Evolutionary conservation across 2,888 invertebrate genomes (phyloP).

Genomic region (Lacanobia wlatinum): DNA sequence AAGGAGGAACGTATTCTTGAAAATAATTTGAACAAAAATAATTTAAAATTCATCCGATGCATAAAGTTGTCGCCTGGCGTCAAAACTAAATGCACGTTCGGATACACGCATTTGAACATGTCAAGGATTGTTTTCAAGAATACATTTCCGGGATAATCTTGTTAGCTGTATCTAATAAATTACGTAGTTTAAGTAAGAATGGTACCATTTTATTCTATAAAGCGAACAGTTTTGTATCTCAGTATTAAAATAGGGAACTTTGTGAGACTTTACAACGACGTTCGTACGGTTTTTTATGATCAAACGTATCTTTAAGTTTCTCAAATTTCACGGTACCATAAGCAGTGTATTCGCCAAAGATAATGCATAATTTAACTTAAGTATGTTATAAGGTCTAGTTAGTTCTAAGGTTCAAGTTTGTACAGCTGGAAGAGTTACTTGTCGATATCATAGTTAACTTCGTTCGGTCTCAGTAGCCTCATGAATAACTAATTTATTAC

Average conservation of each 20-base stretch:
- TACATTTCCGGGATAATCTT: conserved; percentile 71
- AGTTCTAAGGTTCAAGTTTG: conserved; percentile 73
- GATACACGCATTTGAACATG: not conserved
- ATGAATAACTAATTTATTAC: conserved; percentile 46
- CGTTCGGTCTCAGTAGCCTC: conserved; percentile 52
- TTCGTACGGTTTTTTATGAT: conserved; percentile 81
- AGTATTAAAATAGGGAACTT: conserved; percentile 87
- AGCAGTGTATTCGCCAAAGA: conserved; percentile 90
- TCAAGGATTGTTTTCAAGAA: conserved; percentile 66
- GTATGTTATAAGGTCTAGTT: conserved; percentile 70
- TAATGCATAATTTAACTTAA: conserved; percentile 88
- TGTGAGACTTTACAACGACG: conserved; percentile 89
- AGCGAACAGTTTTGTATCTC: conserved; percentile 81
- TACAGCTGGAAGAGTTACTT: conserved; percentile 60
- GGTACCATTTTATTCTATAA: conserved; percentile 82
- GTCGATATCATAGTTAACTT: conserved; percentile 45
- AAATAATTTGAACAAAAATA: conserved; percentile 26
- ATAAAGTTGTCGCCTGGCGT: conserved; percentile 15
- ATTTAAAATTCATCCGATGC: not conserved
- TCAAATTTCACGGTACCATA: conserved; percentile 82
- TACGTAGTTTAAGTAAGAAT: conserved; percentile 74
- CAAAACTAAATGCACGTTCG: not conserved
- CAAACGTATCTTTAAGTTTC: conserved; percentile 69
- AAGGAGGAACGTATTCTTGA: conserved; percentile 48
- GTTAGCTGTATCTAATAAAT: conserved; percentile 76